Evolutionary conservation across 2,113 vertebrate genomes (phyloP).

Genomic region (Regulus satrapa): DNA sequence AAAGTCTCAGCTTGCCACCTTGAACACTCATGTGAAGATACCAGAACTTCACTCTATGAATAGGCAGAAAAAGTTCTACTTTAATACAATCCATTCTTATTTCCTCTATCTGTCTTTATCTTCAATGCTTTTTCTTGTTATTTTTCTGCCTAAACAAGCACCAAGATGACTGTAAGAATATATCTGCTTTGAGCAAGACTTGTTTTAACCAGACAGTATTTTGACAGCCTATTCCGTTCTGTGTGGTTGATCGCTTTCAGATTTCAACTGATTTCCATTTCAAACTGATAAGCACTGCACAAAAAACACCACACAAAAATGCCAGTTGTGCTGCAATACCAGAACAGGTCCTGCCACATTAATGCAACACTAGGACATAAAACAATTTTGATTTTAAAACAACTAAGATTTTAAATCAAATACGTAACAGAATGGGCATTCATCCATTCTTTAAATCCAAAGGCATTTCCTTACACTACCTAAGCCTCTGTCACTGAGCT

Average conservation of each 20-base stretch:
- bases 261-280: neutral
- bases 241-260: neutral
- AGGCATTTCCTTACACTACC: neutral
- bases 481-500: neutral
- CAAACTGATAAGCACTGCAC: neutral
- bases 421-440: neutral
- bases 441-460: neutral
- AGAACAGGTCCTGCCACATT: neutral
- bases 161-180: neutral
- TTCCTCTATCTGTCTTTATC: neutral
- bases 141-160: neutral
- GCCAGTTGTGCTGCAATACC: neutral
- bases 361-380: neutral
- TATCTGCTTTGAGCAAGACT: neutral
- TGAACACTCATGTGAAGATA: accelerated
- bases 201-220: neutral
- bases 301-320: neutral
- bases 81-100: neutral
- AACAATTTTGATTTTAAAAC: neutral
- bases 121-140: neutral
- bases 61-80: neutral
- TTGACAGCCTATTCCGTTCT: neutral
- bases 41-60: accelerated
- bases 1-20: neutral
- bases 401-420: neutral